Evolutionary conservation across 2,113 vertebrate species (phyloP), one percentile per base, ranked within the genome.

Genomic region (Cacatua alba): DNA sequence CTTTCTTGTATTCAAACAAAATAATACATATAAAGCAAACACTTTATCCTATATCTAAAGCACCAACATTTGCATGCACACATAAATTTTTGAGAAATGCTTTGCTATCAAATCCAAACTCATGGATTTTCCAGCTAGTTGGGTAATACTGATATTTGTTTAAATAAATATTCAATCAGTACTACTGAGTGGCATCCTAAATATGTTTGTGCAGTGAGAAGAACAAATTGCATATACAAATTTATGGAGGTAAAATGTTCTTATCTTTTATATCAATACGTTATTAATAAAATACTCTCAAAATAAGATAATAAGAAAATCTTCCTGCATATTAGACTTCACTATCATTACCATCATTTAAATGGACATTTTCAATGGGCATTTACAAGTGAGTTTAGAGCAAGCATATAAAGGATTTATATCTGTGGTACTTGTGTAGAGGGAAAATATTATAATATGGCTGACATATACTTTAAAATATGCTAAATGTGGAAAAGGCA

Each of bases 11-110:
- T 98, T 98, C 98, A 98, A 98, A 98, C 97, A 98, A 98, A 98
- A 98, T 98, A 98, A 98, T 98, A 98, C 98, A 98, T 98, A 98
- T 98, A 98, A 98, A 98, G 98, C 98, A 98, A 98, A 98, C 98
- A 98, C 97, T 98, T 98, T 98, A 98, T 96, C 97, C 97, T 98
- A 98, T 98, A 98, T 98, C 97, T 98, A 98, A 98, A 98, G 97
- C 97, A 98, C 97, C 96, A 97, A 92, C 95, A 98, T 98, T 98
- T 98, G 97, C 98, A 98, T 98, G 97, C 84, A 97, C 97, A 98
- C 98, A 98, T 98, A 98, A 98, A 98, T 98, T 98, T 97, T 97
- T 97, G 96, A 98, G 98, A 98, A 98, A 98, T 95, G 97, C 88
- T 98, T 95, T 94, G 97, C 98, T 98, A 97, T 98, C 98, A 98